These are phyloP conservation scores for Athalia rosae DNA, from an alignment of 2,888 invertebrate species.

Conservation along the genomic window DNA sequence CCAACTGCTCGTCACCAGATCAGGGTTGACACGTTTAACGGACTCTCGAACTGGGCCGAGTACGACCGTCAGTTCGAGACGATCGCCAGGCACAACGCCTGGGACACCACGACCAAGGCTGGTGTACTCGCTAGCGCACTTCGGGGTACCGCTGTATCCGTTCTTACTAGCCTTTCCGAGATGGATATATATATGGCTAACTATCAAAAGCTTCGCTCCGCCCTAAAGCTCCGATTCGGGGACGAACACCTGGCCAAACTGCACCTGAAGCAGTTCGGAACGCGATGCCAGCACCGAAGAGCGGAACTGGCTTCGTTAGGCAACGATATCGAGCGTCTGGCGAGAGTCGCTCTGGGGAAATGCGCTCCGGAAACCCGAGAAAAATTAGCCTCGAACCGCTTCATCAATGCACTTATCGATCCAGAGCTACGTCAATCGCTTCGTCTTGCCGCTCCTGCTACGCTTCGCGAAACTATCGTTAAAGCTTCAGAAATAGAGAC, in stretches of 20 bases:
- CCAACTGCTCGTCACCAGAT: not conserved
- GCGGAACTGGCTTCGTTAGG: not conserved
- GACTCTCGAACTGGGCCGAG: not conserved
- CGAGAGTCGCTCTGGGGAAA: not conserved
- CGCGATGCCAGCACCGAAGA: not conserved
- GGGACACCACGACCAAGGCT: not conserved
- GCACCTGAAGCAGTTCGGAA: not conserved
- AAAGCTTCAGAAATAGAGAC: not conserved
- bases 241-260: not conserved
- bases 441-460: not conserved
- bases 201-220: not conserved
- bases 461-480: not conserved
- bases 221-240: too few relatives aligned
- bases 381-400: not conserved
- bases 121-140: not conserved
- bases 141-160: not conserved
- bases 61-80: not conserved
- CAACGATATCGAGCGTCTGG: not conserved
- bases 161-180: not conserved
- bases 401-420: not conserved
- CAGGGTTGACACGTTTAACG: not conserved
- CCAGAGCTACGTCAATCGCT: not conserved
- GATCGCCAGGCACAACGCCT: not conserved
- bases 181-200: not conserved
- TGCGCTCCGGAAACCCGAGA: not conserved